These are phyloP conservation scores for Trogon melanurus DNA, from an alignment of 2,113 vertebrate species.

Conservation along the genomic window DNA sequence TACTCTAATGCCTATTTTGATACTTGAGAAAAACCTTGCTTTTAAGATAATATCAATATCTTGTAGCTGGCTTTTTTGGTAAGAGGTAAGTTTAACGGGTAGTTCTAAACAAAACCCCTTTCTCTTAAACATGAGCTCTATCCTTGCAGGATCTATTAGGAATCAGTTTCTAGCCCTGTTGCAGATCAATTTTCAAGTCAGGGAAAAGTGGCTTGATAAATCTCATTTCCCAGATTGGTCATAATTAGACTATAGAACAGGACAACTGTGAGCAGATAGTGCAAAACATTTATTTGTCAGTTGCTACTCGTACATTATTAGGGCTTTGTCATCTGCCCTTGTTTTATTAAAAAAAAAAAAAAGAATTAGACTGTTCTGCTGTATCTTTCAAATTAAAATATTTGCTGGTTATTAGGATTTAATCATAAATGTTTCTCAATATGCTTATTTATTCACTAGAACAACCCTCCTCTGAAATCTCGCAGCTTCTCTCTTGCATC, in stretches of 20 bases:
- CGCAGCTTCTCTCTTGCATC: constrained; percentile 94
- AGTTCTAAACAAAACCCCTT: background rate
- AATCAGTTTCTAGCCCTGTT: background rate
- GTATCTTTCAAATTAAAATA: background rate
- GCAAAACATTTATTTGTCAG: background rate
- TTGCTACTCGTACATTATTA: background rate
- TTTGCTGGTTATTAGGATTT: background rate
- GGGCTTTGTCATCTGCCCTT: background rate
- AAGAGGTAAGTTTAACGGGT: background rate
- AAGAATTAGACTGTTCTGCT: background rate
- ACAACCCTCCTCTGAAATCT: constrained; percentile 93
- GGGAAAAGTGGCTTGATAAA: background rate
- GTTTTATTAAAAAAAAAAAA: background rate
- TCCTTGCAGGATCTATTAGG: background rate
- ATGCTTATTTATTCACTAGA: constrained; percentile 80
- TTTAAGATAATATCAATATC: background rate
- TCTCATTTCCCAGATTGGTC: background rate
- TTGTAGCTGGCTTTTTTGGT: background rate
- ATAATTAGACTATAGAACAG: background rate
- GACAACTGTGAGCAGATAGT: background rate
- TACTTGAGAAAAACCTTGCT: background rate
- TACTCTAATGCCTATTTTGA: background rate
- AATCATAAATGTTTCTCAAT: constrained; percentile 61
- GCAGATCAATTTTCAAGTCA: background rate
- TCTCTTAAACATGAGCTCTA: background rate